Percentiles rank a stretch among this genome's conserved stretches.
phyloP scores from a whole-genome alignment of 2,888 invertebrate genomes.

The Hyles lineata region DNA sequence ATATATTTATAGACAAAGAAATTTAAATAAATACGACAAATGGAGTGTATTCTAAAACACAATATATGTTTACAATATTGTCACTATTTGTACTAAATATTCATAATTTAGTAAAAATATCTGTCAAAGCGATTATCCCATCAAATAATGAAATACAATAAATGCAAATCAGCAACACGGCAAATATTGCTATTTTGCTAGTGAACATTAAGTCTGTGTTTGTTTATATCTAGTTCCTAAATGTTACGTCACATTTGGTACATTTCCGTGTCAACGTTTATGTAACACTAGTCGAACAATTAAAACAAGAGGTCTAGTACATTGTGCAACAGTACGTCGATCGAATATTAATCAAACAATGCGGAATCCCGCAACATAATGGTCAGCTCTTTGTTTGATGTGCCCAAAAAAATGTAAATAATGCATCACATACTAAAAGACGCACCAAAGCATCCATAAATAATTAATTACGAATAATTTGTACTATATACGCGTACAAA shows the following conservation, averaged over 20 bases:
- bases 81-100: too few relatives aligned
- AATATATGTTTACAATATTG: too few relatives aligned
- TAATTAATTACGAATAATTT: not conserved
- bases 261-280: slow-evolving; percentile 4
- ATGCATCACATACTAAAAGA: slow-evolving; percentile 33
- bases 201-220: not conserved
- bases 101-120: too few relatives aligned
- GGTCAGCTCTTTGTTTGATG: slow-evolving; percentile 41
- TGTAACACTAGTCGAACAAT: slow-evolving; percentile 1
- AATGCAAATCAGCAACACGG: too few relatives aligned
- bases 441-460: slow-evolving; percentile 26
- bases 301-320: slow-evolving; percentile 1
- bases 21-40: too few relatives aligned
- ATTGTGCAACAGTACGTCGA: not conserved
- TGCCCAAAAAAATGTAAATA: slow-evolving; percentile 41
- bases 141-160: too few relatives aligned
- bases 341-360: slow-evolving; percentile 36
- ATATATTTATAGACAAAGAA: too few relatives aligned
- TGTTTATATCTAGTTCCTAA: not conserved
- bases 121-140: too few relatives aligned
- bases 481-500: not conserved
- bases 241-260: not conserved
- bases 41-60: too few relatives aligned
- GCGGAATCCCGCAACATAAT: slow-evolving; percentile 40
- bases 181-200: too few relatives aligned